Evolutionary conservation across 2,113 vertebrate species (phyloP), one percentile per base, ranked within the genome.

Genomic region (Oxygymnocypris stewartii): DNA sequence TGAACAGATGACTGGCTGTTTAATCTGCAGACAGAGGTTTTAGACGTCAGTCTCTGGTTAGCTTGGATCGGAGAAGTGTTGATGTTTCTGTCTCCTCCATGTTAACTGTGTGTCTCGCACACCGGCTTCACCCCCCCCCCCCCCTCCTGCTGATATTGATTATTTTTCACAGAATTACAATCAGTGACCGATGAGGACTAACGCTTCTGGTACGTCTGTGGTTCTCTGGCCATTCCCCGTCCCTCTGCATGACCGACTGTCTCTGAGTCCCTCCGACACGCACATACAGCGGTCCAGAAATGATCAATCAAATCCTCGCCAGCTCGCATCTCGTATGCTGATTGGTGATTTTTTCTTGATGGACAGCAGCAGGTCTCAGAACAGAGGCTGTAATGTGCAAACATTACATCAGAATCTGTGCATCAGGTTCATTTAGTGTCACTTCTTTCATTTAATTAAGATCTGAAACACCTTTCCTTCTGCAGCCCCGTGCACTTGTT

Each of bases 151-250:
- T 96, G 93, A 96, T 97, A 96, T 95, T 86, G 95, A 94, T 96
- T 97, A 96, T 97, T 95, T 88, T 97, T 97, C 59, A 95, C 97
- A 99, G 97, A 99, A 98, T 99, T 96, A 99, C 97, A 96, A 96
- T 99, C 96, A 97, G 97, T 98, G 97, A 98, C 95, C 97, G 97
- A 90, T 99, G 97, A 99, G 96, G 97, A 99, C 90, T 94, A 94
- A 93, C 96, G 91, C 94, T 93, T 96, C 93, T 88, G 97, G 97
- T 99, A 99, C 91, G 97, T 98, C 94, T 88, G 90, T 93, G 94
- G 90, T 93, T 94, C 87, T 85, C 76, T 78, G 88, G 8, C 85
- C 73, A 59, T 79, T 61, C 14, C 28, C 57, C 6, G 6, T 25
- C 75, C 42, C 44, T n/a, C 86, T 89, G 89, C 89, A 89, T 90